Percentiles rank a stretch among this genome's conserved stretches.
These are phyloP conservation scores for Zaprionus camerounensis DNA, from an alignment of 1,140 invertebrate genomes.

Conservation along the genomic window DNA sequence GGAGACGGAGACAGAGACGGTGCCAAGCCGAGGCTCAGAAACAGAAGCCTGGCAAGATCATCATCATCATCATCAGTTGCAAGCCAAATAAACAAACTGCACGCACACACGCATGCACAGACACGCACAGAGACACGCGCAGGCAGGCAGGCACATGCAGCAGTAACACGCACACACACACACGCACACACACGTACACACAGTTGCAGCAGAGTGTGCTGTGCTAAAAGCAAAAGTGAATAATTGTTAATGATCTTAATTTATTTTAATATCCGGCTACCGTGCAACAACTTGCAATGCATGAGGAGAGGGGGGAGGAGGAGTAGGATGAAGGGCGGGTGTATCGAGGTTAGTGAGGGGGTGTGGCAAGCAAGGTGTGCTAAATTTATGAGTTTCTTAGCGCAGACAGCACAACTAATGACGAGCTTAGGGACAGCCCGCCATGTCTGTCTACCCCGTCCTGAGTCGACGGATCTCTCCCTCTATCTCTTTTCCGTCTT, in stretches of 20 bases:
- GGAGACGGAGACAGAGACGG: neutral
- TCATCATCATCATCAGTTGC: conserved; percentile 1
- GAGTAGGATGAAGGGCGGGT: neutral
- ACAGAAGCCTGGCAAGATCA: conserved; percentile 42
- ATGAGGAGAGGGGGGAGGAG: too few relatives aligned
- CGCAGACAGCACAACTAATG: conserved; percentile 6
- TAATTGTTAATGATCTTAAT: conserved; percentile 78
- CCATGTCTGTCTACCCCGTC: neutral
- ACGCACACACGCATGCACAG: conserved; percentile 37
- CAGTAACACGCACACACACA: conserved; percentile 18
- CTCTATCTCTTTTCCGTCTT: neutral
- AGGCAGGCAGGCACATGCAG: conserved; percentile 33
- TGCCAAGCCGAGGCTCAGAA: conserved; percentile 5
- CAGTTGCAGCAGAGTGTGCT: conserved; percentile 11
- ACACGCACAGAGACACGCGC: conserved; percentile 24
- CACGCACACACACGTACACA: neutral
- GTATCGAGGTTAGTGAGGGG: neutral
- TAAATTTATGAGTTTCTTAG: conserved; percentile 37
- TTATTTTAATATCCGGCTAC: conserved; percentile 69
- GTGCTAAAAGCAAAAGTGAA: conserved; percentile 78
- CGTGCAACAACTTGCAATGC: conserved; percentile 41
- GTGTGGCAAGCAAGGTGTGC: conserved; percentile 15
- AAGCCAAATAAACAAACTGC: conserved; percentile 59
- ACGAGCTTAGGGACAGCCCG: conserved; percentile 5
- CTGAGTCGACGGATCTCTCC: neutral